These are phyloP conservation scores for Limanda limanda DNA, from an alignment of 2,113 vertebrate species.

Conservation along the genomic window DNA sequence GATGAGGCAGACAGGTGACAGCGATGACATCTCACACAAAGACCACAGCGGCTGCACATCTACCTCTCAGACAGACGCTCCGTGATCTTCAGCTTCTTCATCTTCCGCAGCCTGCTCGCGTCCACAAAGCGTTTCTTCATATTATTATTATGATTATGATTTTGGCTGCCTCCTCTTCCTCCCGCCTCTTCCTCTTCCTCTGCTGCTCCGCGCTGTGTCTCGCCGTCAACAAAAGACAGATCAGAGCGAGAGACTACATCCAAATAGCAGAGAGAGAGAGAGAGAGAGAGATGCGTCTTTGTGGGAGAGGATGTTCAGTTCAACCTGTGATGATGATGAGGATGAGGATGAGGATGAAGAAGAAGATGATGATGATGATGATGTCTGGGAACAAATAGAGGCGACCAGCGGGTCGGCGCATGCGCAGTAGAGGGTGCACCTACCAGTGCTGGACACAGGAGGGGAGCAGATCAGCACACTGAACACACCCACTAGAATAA, in stretches of 20 bases:
- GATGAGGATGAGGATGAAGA: conserved; percentile 27
- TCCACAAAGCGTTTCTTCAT: conserved; percentile 87
- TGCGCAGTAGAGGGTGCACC: conserved; percentile 57
- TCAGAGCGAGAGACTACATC: too few relatives aligned
- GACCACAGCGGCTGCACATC: conserved; percentile 74
- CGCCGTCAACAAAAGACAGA: background rate
- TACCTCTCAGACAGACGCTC: conserved; percentile 86
- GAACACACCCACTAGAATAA: background rate
- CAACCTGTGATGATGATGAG: conserved; percentile 55
- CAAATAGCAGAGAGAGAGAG: background rate
- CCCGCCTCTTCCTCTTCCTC: background rate
- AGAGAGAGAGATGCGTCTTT: conserved; percentile 6
- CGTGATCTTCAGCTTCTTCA: conserved; percentile 83
- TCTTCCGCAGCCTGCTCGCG: conserved; percentile 83
- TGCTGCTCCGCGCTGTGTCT: conserved; percentile 7
- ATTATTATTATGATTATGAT: conserved; percentile 1
- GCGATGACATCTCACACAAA: conserved; percentile 71
- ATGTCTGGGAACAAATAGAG: conserved; percentile 44
- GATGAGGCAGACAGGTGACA: conserved; percentile 56
- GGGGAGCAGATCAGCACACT: conserved; percentile 47
- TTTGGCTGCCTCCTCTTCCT: conserved; percentile 65
- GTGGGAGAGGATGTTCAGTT: conserved; percentile 49
- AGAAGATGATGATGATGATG: conserved; percentile 23
- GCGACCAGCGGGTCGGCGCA: conserved; percentile 41
- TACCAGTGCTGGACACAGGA: conserved; percentile 53